Evolutionary conservation across 2,888 invertebrate species (phyloP), one percentile per base, ranked within the genome.

Genomic region (Dendrolimus pini): DNA sequence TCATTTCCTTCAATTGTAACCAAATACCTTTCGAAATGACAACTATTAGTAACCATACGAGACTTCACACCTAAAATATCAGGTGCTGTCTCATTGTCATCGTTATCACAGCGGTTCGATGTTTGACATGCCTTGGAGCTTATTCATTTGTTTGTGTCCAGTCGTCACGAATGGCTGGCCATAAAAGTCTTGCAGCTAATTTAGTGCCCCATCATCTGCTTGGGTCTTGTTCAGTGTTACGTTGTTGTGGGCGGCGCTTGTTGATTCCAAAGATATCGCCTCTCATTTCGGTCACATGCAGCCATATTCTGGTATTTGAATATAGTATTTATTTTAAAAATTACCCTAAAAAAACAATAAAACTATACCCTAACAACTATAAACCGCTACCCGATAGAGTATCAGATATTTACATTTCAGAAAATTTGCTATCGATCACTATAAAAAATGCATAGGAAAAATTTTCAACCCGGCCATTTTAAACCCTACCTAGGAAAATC

Each of bases 151-250:
- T 47, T 10, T 47, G 47, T 47, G 47, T 10, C 47, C 47, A 47
- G 12, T 47, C 47, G 61, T 71, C 82, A 79, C 77, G 83, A 82
- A 83, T 78, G 80, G 75, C 67, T 66, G 70, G 69, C 80, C 74
- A 75, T 84, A 82, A 86, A 84, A 76, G 80, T 84, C 83, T 65
- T 69, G 70, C 65, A 74, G 76, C 71, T 85, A 81, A 86, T 85
- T 82, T 85, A 85, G 71, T 77, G 69, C 72, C 67, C 77, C 76
- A 78, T 85, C 81, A 77, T 66, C 71, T 70, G 73, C 70, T 77
- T 67, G 72, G 47, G 47, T 47, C 47, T 47, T 47, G 47, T 47
- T 47, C 12, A 10, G 9, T 12, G 9, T 9, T 47, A 47, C 47
- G 47, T 47, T 30, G 6, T 30, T 47, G 47, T 47, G 47, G 47